Evolutionary conservation across 2,113 vertebrate genomes (phyloP).

Genomic region (Campylomormyrus tamandua): DNA sequence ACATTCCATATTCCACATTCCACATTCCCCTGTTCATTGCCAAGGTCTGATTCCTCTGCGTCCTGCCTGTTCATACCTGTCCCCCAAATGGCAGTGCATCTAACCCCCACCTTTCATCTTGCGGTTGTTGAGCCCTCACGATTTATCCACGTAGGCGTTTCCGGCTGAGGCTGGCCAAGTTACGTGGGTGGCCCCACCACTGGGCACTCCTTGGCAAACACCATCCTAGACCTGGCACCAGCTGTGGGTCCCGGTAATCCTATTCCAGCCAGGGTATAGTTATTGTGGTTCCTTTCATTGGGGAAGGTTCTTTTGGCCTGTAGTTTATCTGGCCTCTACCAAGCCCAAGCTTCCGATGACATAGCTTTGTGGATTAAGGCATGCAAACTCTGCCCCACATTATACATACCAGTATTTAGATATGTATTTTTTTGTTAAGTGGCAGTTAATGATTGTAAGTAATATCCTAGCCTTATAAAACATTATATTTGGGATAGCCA

Average conservation of each 20-base stretch:
- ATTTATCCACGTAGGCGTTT: not conserved
- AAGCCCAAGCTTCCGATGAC: not conserved
- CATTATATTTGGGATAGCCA: not conserved
- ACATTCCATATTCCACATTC: no score
- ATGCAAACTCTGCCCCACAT: not conserved
- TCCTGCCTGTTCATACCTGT: not conserved
- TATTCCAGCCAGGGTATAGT: not conserved
- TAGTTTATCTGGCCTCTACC: not conserved
- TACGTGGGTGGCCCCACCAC: not conserved
- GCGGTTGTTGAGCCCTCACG: not conserved
- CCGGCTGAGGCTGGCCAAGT: not conserved
- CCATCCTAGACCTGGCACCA: not conserved
- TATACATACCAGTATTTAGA: not conserved
- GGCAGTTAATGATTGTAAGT: not conserved
- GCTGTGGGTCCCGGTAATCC: not conserved
- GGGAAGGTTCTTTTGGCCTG: not conserved
- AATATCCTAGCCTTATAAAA: not conserved
- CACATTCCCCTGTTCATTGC: not conserved
- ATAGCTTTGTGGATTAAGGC: not conserved
- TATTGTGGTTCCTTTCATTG: not conserved
- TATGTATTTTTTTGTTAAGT: not conserved
- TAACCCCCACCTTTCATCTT: not conserved
- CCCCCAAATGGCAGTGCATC: not conserved
- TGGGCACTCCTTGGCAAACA: not conserved
- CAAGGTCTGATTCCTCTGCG: not conserved